Evolutionary conservation across 1,140 invertebrate species (phyloP), one percentile per base, ranked within the genome.

Genomic region (Danaus plexippus): DNA sequence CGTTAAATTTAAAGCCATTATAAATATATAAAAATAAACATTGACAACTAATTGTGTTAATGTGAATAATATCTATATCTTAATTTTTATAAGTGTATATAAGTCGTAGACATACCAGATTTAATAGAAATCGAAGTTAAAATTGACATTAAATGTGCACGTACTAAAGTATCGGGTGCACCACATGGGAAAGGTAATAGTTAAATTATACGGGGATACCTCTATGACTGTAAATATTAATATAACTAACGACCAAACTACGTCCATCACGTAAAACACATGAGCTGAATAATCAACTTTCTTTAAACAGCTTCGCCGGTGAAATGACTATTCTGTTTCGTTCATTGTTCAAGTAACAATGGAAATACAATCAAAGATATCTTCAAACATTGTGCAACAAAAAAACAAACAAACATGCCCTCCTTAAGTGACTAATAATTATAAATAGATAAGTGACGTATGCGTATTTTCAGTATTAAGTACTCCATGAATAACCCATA

Each of bases 121-220:
- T 43, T 59, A 64, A 59, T 13, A 67, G 51, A 43, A 73, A 52
- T 67, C 60, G 44, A 69, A 73, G 46, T 67, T 66, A 10, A 71
- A n/a, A 56, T 77, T 73, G 5, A 77, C 44, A 58, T 74, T 67
- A 43, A 65, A 67, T 9, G 64, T 64, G 66, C 73, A 78, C 42
- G 61, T 64, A 41, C 65, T 67, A 41, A 69, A 61, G 51, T 52
- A 46, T 6, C 68, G 47, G 11, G 55, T 60, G 54, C 75, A 78
- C 73, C 68, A 76, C 59, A 73, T 64, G 13, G 73, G 75, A 58
- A 76, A 71, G 32, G 59, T 64, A 15, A 79, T 49, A 13, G 68
- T 75, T 10, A 75, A 9, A 55, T 72, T 73, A 41, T 71, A 73
- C 43, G 57, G 42, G 54, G 68, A 69, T 80, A 80, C 77, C 77